Evolutionary conservation across 2,888 invertebrate species (phyloP).

Genomic region (Phytoseiulus persimilis): DNA sequence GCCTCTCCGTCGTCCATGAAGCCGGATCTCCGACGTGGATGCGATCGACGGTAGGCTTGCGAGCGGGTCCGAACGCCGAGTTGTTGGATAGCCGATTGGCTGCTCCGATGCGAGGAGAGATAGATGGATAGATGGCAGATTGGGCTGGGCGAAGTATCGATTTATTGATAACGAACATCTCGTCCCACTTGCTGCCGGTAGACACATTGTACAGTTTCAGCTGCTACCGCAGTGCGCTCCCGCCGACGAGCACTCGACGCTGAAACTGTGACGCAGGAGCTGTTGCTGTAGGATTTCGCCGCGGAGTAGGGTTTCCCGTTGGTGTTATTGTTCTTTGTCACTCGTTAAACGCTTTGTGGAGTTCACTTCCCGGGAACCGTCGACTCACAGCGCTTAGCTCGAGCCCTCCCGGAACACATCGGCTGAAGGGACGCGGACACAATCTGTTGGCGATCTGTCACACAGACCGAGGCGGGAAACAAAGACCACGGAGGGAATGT

Average conservation of each 20-base stretch:
- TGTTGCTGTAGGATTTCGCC: not conserved
- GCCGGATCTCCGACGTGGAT: too few species aligned
- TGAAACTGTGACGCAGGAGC: not conserved
- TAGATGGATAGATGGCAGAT: not conserved
- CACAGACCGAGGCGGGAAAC: not conserved
- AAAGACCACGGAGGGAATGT: not conserved
- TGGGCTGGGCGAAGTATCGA: not conserved
- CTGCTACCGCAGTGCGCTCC: not conserved
- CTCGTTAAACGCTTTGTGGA: not conserved
- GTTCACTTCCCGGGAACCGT: not conserved
- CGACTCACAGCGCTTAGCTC: not conserved
- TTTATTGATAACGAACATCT: conserved; percentile 33
- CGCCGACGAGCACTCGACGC: not conserved
- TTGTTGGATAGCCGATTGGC: not conserved
- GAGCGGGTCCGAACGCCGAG: not conserved
- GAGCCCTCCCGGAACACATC: not conserved
- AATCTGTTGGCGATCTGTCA: conserved; percentile 5
- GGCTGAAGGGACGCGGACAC: not conserved
- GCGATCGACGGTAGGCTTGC: not conserved
- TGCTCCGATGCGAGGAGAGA: not conserved
- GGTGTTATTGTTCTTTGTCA: not conserved
- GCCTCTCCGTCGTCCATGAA: too few species aligned
- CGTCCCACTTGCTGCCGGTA: not conserved
- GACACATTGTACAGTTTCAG: not conserved
- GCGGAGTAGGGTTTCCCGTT: not conserved